Conservation (phyloP, 2,113 vertebrate species). For the Antechinus stuartii region DNA sequence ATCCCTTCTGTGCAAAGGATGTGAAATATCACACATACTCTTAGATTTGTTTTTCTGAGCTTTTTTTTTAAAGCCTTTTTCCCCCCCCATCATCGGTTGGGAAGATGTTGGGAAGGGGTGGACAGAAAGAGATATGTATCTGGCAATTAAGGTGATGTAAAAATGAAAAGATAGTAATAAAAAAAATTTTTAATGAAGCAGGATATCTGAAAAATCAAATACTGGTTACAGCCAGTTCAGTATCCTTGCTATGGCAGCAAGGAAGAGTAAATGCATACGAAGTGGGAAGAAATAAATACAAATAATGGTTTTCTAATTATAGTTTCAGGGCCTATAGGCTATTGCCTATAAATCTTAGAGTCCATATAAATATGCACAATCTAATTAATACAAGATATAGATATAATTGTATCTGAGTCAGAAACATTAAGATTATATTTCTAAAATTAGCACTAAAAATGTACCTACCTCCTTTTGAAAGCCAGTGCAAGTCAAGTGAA, state of each 20-base stretch:
- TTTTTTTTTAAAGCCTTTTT: too few species aligned
- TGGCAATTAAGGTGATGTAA: too few species aligned
- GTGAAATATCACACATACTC: neutral
- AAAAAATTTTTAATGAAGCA: neutral
- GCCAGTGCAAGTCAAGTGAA: constrained; percentile 94
- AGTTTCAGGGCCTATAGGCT: neutral
- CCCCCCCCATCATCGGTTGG: too few species aligned
- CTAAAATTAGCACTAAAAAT: constrained; percentile 7
- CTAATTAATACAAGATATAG: neutral
- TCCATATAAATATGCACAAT: neutral
- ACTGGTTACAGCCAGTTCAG: neutral
- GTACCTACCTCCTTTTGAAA: constrained; percentile 94
- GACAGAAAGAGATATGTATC: neutral
- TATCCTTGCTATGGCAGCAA: neutral
- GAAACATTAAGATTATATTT: neutral
- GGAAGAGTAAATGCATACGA: neutral
- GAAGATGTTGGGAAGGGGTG: too few species aligned
- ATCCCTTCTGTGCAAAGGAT: neutral
- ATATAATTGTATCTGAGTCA: constrained; percentile 23
- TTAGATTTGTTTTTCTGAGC: neutral
- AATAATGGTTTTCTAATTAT: neutral
- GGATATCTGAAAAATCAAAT: too few species aligned
- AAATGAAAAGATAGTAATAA: neutral
- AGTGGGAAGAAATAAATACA: neutral
- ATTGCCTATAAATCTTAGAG: neutral